A percentile compares a stretch with the other conserved stretches of the same genome.
These are phyloP conservation scores for Lasius fuliginosus DNA, from an alignment of 2,888 invertebrate genomes.

Conservation along the genomic window DNA sequence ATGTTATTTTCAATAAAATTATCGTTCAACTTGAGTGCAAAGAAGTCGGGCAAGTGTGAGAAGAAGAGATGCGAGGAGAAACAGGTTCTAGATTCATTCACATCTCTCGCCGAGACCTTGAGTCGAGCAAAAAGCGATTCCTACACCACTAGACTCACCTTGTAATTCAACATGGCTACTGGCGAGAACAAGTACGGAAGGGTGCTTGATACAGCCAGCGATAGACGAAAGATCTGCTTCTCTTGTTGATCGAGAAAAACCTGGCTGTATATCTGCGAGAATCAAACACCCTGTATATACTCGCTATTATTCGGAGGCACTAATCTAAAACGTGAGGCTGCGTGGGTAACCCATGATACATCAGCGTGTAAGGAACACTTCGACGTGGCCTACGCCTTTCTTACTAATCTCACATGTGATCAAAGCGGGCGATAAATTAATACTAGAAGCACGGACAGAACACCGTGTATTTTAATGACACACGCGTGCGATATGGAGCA, in stretches of 20 bases:
- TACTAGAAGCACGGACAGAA: neutral
- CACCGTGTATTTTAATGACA: neutral
- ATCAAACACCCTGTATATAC: neutral
- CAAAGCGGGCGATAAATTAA: conserved; percentile 41
- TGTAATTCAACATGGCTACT: conserved; percentile 59
- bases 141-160: conserved; percentile 71
- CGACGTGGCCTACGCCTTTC: conserved; percentile 70
- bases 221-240: neutral
- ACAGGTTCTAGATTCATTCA: conserved; percentile 85
- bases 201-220: neutral
- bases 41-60: conserved; percentile 75
- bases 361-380: conserved; percentile 75
- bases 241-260: neutral
- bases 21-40: conserved; percentile 65
- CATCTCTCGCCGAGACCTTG: conserved; percentile 83
- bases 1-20: conserved; percentile 68
- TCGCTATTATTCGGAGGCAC: conserved; percentile 69
- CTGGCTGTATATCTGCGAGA: conserved; percentile 18
- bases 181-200: neutral
- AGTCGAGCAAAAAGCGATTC: conserved; percentile 79
- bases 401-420: conserved; percentile 67
- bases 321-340: conserved; percentile 73
- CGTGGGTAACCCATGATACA: conserved; percentile 71
- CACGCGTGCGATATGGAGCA: neutral
- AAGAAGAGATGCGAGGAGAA: conserved; percentile 76